Conservation (phyloP, 1,140 invertebrate species). For the Magallana angulata region DNA sequence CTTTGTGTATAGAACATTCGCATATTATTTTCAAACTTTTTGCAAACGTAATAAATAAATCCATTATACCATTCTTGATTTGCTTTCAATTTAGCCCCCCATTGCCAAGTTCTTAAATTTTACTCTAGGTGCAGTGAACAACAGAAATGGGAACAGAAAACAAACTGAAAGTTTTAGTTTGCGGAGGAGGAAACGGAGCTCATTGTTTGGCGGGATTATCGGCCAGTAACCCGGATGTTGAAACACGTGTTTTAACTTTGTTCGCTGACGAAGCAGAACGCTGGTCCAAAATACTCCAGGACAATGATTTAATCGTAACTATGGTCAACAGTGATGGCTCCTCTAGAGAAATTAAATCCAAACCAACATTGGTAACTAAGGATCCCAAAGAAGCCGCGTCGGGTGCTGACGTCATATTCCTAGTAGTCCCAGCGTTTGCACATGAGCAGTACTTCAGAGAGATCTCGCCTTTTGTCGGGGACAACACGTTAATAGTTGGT, state of each 20-base stretch:
- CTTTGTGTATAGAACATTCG: no score
- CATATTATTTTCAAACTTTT: no score
- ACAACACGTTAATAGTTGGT: conserved; percentile 62
- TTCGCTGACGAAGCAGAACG: conserved; percentile 67
- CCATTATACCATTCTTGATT: no score
- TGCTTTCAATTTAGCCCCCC: no score
- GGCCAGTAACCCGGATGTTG: conserved; percentile 54
- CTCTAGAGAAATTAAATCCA: conserved; percentile 35
- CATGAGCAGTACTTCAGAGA: conserved; percentile 65
- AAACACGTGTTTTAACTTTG: conserved; percentile 63
- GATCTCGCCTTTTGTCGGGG: conserved; percentile 58
- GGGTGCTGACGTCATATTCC: conserved; percentile 59
- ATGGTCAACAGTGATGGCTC: conserved; percentile 43
- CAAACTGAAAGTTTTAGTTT: conserved; percentile 51
- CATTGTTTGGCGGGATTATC: conserved; percentile 68
- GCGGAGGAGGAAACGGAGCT: conserved; percentile 70
- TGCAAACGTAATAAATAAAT: no score
- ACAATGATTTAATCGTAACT: conserved; percentile 52
- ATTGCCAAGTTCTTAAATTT: not conserved
- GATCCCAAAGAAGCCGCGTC: conserved; percentile 56
- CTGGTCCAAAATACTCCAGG: conserved; percentile 58
- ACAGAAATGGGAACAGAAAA: not conserved
- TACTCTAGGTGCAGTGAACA: not conserved
- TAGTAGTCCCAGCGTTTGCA: conserved; percentile 63
- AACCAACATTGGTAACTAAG: conserved; percentile 56